Conservation (phyloP, 2,888 invertebrate species). For the Amphiduros pacificus region DNA sequence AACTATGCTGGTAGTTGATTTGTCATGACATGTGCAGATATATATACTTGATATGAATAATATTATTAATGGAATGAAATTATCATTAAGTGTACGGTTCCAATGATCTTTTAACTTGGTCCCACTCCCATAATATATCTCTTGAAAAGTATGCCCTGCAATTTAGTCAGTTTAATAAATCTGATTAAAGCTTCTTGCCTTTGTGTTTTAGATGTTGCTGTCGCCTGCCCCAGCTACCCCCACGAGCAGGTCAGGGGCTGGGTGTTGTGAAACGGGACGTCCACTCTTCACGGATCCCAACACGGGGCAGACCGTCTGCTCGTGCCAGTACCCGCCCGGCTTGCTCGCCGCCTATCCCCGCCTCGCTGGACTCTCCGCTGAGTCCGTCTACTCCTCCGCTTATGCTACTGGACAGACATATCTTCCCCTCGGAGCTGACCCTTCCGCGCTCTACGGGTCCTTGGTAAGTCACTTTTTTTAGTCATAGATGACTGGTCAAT, state of each 20-base stretch:
- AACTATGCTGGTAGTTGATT: too few relatives aligned
- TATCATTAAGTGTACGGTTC: too few relatives aligned
- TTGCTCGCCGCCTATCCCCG: constrained; percentile 78
- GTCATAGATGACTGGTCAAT: too few relatives aligned
- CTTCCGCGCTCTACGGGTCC: constrained; percentile 92
- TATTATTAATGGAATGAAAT: too few relatives aligned
- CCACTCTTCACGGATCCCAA: constrained; percentile 55
- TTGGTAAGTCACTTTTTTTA: constrained; percentile 72
- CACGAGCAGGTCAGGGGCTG: neutral
- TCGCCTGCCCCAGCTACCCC: neutral
- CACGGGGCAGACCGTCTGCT: constrained; percentile 56
- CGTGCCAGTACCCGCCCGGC: constrained; percentile 70
- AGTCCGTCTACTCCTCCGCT: constrained; percentile 45
- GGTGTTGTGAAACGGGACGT: constrained; percentile 88
- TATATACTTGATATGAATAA: too few relatives aligned
- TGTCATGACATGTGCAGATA: too few relatives aligned
- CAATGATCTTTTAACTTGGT: too few relatives aligned
- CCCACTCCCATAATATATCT: too few relatives aligned
- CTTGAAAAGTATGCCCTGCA: too few relatives aligned
- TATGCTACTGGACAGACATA: constrained; percentile 53
- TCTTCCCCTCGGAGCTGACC: constrained; percentile 61
- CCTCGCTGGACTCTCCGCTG: constrained; percentile 66
- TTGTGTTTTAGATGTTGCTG: too few relatives aligned
- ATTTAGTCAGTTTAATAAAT: too few relatives aligned
- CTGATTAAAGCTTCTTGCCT: too few relatives aligned